Conservation (phyloP, 2,113 vertebrate species). For the Apus apus region DNA sequence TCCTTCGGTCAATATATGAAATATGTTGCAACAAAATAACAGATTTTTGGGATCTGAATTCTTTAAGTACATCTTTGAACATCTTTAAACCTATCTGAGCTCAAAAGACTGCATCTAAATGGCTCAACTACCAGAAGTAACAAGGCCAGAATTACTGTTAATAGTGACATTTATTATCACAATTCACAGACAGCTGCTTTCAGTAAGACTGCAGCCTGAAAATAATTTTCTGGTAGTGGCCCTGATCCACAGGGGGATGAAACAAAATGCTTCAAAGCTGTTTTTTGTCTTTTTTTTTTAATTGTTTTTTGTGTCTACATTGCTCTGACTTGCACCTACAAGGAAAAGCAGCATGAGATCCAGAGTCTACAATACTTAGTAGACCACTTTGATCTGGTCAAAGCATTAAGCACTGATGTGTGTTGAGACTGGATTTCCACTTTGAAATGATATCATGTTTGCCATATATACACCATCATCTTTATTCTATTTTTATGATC, state of each 20-base stretch:
- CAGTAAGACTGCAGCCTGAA: neutral
- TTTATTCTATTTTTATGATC: neutral
- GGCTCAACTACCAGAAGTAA: neutral
- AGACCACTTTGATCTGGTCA: neutral
- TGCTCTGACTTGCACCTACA: neutral
- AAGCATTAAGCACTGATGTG: neutral
- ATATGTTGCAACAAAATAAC: neutral
- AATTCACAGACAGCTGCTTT: neutral
- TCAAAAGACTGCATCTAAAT: neutral
- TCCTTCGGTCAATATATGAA: neutral
- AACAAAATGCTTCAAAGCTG: neutral
- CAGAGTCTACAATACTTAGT: neutral
- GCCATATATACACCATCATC: accelerated
- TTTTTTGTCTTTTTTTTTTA: accelerated
- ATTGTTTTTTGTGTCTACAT: neutral
- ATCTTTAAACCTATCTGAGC: neutral
- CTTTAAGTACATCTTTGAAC: neutral
- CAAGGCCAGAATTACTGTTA: neutral
- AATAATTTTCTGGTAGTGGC: neutral
- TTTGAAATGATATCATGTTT: neutral
- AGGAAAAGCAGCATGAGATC: neutral
- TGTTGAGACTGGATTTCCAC: neutral
- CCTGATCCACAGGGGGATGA: neutral
- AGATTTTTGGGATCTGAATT: neutral
- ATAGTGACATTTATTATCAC: neutral